Evolutionary conservation across 2,888 invertebrate species (phyloP).

Genomic region (Platycnemis pennipes): DNA sequence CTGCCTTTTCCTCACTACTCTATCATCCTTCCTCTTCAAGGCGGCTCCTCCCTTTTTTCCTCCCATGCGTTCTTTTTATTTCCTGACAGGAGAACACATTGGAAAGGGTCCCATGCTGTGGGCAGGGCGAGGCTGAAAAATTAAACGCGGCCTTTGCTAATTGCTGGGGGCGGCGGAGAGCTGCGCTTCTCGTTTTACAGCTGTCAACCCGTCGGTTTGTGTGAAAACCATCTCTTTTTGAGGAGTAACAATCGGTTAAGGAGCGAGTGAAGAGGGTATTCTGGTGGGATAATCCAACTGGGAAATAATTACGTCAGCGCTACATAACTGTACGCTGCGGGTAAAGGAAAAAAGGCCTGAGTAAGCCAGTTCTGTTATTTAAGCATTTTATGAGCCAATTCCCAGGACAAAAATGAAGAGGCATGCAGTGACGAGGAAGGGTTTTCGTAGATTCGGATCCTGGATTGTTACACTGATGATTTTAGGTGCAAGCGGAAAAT

Average conservation of each 20-base stretch:
- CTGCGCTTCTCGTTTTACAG: neutral
- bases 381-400: neutral
- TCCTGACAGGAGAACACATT: neutral
- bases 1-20: constrained; percentile 79
- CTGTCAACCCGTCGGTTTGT: neutral
- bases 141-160: neutral
- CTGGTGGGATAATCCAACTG: neutral
- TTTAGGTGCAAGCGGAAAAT: too few species aligned
- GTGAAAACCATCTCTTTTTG: neutral
- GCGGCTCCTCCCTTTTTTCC: too few species aligned
- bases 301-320: neutral
- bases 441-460: too few species aligned
- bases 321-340: neutral
- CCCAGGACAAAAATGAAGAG: neutral
- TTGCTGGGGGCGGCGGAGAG: neutral
- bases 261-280: neutral
- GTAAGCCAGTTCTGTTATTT: neutral
- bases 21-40: neutral
- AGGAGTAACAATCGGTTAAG: neutral
- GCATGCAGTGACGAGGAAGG: too few species aligned
- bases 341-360: neutral
- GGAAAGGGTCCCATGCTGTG: neutral
- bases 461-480: too few species aligned
- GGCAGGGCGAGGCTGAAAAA: neutral
- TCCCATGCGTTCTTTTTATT: too few species aligned